A percentile compares a stretch with the other conserved stretches of the same genome.
Evolutionary conservation across 2,113 vertebrate genomes (phyloP).

Genomic region (Penelope pileata): DNA sequence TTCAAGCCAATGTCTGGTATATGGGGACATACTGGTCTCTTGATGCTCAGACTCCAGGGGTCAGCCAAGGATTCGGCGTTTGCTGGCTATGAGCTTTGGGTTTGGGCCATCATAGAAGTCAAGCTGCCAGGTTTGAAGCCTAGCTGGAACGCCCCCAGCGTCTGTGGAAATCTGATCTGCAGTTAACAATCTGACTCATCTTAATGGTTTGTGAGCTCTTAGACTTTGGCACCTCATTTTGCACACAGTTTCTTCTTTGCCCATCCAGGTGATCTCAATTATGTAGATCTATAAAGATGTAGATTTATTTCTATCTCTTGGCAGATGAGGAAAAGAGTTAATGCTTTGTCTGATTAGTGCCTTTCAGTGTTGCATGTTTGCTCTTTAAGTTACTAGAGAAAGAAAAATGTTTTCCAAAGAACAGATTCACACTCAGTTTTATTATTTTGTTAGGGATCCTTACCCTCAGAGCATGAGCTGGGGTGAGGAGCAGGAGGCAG

Average conservation of each 20-base stretch:
- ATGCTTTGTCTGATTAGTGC: not conserved
- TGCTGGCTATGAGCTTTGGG: not conserved
- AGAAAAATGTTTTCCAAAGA: not conserved
- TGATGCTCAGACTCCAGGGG: not conserved
- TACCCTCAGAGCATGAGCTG: not conserved
- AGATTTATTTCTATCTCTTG: not conserved
- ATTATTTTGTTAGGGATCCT: not conserved
- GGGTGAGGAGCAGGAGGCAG: not conserved
- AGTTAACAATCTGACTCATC: not conserved
- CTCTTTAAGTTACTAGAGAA: not conserved
- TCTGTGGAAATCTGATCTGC: not conserved
- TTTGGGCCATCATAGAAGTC: not conserved
- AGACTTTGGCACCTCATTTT: not conserved
- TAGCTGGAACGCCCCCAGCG: not conserved
- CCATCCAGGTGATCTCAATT: not conserved
- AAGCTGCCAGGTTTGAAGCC: not conserved
- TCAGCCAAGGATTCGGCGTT: not conserved
- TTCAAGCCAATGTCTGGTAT: not conserved
- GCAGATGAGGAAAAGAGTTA: not conserved
- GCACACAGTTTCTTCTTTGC: not conserved
- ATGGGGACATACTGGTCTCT: accelerated
- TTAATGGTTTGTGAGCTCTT: not conserved
- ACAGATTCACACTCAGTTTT: not conserved
- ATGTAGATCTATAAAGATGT: not conserved
- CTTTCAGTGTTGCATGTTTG: not conserved